Evolutionary conservation across 2,797 vertebrate genomes (phyloP).

Genomic region (Sebastes cheni): DNA sequence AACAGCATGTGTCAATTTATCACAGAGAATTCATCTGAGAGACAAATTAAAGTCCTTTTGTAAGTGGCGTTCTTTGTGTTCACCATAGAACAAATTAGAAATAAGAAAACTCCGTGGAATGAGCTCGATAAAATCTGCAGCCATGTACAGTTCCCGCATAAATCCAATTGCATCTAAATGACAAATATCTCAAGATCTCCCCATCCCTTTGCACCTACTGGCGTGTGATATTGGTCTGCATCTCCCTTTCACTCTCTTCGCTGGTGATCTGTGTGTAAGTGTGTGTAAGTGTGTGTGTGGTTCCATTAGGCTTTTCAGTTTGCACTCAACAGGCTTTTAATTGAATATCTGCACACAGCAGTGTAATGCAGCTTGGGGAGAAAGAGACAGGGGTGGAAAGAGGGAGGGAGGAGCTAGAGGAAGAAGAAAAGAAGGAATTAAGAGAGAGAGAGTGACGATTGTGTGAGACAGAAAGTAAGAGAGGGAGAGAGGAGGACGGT

Average conservation of each 20-base stretch:
- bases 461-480: background rate
- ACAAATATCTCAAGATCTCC: slow-evolving; percentile 22
- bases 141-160: background rate
- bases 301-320: slow-evolving; percentile 19
- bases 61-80: background rate
- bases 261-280: background rate
- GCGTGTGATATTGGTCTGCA: slow-evolving; percentile 47
- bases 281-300: background rate
- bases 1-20: background rate
- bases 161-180: slow-evolving; percentile 27
- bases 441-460: background rate
- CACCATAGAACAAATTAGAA: background rate
- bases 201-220: slow-evolving; percentile 31
- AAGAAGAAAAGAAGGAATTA: slow-evolving; percentile 16
- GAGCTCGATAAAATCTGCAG: slow-evolving; percentile 6
- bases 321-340: slow-evolving; percentile 53
- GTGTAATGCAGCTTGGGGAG: slow-evolving; percentile 40
- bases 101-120: background rate
- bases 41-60: background rate
- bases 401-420: background rate
- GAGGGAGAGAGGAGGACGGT: slow-evolving; percentile 26
- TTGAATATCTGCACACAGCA: slow-evolving; percentile 69
- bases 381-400: background rate
- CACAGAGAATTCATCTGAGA: background rate
- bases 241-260: background rate